Percentiles rank a stretch among this genome's conserved stretches.
Evolutionary conservation across 2,888 invertebrate species (phyloP).

Genomic region (Orthosia incerta): DNA sequence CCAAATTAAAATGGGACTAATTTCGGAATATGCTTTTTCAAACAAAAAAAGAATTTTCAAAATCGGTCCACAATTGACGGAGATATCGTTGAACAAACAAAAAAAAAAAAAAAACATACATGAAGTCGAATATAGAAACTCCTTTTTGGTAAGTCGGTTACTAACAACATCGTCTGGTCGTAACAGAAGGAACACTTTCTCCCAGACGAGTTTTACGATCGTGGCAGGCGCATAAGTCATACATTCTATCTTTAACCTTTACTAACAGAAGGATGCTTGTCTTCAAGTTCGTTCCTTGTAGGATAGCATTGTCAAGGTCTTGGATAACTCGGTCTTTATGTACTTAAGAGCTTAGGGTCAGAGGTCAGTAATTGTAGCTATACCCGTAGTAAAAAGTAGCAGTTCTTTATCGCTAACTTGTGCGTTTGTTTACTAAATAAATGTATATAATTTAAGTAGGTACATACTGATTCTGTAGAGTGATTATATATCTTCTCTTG

Average conservation of each 20-base stretch:
- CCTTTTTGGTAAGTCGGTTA: too few species aligned
- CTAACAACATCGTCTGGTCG: slow-evolving; percentile 7
- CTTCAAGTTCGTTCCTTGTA: slow-evolving; percentile 41
- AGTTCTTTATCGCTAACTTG: slow-evolving; percentile 6
- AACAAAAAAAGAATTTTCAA: too few species aligned
- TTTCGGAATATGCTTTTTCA: too few species aligned
- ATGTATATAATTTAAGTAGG: slow-evolving; percentile 16
- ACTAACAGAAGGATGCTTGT: slow-evolving; percentile 43
- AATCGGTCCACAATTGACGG: too few species aligned
- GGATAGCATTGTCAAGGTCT: slow-evolving; percentile 38
- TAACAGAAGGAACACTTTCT: slow-evolving; percentile 35
- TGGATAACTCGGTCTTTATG: slow-evolving; percentile 14
- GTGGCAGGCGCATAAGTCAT: slow-evolving; percentile 37
- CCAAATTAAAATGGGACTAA: too few species aligned
- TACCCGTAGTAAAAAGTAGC: slow-evolving; percentile 3
- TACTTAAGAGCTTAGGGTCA: slow-evolving; percentile 3
- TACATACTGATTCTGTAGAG: slow-evolving; percentile 11
- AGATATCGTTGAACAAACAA: too few species aligned
- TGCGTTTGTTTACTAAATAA: slow-evolving; percentile 27
- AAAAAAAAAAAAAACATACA: too few species aligned
- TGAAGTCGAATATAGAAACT: too few species aligned
- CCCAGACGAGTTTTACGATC: slow-evolving; percentile 48
- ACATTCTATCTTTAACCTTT: slow-evolving; percentile 53
- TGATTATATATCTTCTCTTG: not conserved
- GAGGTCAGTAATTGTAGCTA: not conserved